A percentile compares a stretch with the other conserved stretches of the same genome.
phyloP scores from a whole-genome alignment of 2,797 vertebrate genomes.

The Platalea minor region DNA sequence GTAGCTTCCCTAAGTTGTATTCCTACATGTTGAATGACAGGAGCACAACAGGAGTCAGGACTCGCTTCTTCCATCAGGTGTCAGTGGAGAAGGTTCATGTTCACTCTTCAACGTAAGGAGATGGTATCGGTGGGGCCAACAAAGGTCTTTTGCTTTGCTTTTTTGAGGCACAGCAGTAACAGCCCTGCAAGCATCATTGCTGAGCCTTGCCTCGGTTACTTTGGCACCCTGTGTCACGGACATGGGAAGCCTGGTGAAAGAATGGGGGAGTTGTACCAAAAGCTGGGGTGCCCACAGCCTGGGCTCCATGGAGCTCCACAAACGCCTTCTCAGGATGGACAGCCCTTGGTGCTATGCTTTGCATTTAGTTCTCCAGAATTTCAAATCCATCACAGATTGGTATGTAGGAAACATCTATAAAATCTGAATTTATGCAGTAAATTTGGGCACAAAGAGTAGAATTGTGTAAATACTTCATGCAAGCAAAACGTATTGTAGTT shows the following conservation, averaged over 20 bases:
- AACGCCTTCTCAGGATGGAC: neutral
- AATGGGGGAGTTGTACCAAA: accelerated
- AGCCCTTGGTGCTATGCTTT: neutral
- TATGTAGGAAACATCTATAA: neutral
- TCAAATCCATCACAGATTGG: neutral
- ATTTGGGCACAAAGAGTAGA: neutral
- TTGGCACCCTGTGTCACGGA: neutral
- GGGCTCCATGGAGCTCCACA: neutral
- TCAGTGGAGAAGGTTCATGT: neutral
- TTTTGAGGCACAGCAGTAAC: neutral
- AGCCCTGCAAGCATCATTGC: neutral
- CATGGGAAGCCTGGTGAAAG: neutral
- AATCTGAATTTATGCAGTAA: neutral
- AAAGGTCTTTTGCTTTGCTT: neutral
- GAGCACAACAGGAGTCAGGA: neutral
- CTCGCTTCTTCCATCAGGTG: neutral
- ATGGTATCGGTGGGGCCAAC: neutral
- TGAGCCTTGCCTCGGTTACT: neutral
- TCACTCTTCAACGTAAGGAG: neutral
- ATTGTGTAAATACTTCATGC: neutral
- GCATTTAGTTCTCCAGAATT: neutral
- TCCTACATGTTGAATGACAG: neutral
- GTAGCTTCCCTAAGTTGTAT: neutral
- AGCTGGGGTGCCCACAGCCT: neutral
- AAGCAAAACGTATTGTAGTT: neutral